Conservation (phyloP, 2,888 invertebrate species). For the Tiphia femorata region DNA sequence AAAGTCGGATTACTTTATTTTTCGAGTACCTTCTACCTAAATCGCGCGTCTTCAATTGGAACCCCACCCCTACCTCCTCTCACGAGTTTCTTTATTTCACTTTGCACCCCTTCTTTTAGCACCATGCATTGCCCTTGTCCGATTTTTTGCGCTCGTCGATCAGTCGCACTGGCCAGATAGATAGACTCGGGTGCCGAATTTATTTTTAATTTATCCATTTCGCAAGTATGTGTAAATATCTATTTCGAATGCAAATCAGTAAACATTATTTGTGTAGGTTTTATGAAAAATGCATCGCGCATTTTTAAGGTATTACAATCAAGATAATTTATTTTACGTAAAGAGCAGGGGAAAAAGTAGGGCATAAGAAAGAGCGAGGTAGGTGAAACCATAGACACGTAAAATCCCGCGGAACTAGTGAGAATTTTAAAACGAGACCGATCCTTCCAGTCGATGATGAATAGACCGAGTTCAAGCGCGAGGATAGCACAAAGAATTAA, state of each 20-base stretch:
- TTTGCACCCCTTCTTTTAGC: constrained; percentile 1
- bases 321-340: too few species aligned
- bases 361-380: constrained; percentile 17
- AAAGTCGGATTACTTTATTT: constrained; percentile 57
- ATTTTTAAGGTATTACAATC: too few species aligned
- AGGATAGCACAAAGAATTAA: constrained; percentile 31
- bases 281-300: too few species aligned
- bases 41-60: constrained; percentile 45
- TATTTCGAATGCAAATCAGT: too few species aligned
- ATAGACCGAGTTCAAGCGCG: constrained; percentile 28
- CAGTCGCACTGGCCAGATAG: too few species aligned
- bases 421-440: constrained; percentile 27
- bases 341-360: constrained; percentile 26
- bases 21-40: constrained; percentile 43
- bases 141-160: constrained; percentile 19
- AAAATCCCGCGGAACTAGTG: constrained; percentile 14
- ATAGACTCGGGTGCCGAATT: too few species aligned
- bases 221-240: too few species aligned
- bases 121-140: neutral
- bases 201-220: too few species aligned
- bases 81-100: neutral
- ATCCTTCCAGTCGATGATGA: constrained; percentile 27
- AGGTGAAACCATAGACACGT: constrained; percentile 29
- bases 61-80: constrained; percentile 26
- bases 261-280: too few species aligned